These are phyloP conservation scores for Lithobates pipiens DNA, from an alignment of 2,797 vertebrate species.

Conservation along the genomic window DNA sequence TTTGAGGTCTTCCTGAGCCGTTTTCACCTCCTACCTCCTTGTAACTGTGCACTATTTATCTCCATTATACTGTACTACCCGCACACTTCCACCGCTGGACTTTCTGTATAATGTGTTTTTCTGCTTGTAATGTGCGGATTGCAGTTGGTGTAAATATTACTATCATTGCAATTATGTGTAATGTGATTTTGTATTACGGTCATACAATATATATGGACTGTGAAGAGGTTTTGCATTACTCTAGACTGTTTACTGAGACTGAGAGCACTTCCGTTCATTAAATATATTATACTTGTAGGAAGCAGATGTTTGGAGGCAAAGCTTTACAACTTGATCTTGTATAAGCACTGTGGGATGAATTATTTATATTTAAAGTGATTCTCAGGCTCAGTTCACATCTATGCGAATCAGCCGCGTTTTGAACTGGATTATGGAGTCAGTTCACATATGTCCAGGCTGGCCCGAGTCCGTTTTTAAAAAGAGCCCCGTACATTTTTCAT, in stretches of 20 bases:
- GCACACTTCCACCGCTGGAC: not conserved
- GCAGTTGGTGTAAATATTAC: not conserved
- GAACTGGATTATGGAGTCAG: too few species aligned
- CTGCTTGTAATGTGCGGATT: not conserved
- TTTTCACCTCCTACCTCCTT: not conserved
- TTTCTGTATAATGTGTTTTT: not conserved
- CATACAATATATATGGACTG: not conserved
- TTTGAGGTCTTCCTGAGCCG: too few species aligned
- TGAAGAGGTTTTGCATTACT: not conserved
- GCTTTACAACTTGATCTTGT: too few species aligned
- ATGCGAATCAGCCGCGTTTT: too few species aligned
- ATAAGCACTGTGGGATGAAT: too few species aligned
- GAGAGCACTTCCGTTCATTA: not conserved
- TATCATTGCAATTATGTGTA: constrained; percentile 11
- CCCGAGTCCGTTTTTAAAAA: too few species aligned
- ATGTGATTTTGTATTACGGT: not conserved
- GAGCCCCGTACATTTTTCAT: too few species aligned
- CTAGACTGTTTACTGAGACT: not conserved
- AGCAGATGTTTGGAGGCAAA: too few species aligned
- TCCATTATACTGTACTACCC: not conserved
- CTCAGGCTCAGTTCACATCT: too few species aligned
- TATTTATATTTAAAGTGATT: too few species aligned
- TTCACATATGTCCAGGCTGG: too few species aligned
- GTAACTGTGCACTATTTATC: not conserved
- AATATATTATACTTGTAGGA: not conserved